Conservation (phyloP, 2,113 vertebrate species). For the Hipposideros armiger region DNA sequence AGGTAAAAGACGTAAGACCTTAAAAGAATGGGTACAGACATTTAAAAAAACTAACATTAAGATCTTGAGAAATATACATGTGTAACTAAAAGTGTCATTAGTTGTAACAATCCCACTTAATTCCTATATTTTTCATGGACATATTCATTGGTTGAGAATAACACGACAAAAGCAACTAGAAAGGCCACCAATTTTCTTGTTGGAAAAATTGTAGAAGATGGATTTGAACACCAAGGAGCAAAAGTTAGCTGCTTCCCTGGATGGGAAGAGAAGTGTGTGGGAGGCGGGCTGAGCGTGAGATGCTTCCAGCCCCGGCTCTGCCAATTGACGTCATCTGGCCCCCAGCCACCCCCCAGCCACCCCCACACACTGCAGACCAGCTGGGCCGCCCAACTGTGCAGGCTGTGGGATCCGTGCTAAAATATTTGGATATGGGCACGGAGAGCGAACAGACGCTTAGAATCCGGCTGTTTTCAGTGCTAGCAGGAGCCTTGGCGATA, state of each 20-base stretch:
- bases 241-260: background rate
- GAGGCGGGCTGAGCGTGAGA: constrained; percentile 42
- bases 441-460: background rate
- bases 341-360: background rate
- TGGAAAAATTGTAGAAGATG: background rate
- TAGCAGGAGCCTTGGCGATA: background rate
- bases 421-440: background rate
- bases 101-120: background rate
- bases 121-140: background rate
- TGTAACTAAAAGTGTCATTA: background rate
- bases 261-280: background rate
- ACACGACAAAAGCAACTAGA: background rate
- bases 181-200: background rate
- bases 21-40: background rate
- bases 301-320: constrained; percentile 40
- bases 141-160: background rate
- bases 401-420: background rate
- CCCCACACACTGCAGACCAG: constrained; percentile 63
- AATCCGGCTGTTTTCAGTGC: background rate
- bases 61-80: background rate
- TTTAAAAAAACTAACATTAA: background rate
- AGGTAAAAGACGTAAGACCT: background rate
- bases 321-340: constrained; percentile 70
- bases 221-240: background rate
- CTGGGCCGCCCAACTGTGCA: constrained; percentile 76